These are phyloP conservation scores for Cololabis saira DNA, from an alignment of 2,113 vertebrate species.

Conservation along the genomic window DNA sequence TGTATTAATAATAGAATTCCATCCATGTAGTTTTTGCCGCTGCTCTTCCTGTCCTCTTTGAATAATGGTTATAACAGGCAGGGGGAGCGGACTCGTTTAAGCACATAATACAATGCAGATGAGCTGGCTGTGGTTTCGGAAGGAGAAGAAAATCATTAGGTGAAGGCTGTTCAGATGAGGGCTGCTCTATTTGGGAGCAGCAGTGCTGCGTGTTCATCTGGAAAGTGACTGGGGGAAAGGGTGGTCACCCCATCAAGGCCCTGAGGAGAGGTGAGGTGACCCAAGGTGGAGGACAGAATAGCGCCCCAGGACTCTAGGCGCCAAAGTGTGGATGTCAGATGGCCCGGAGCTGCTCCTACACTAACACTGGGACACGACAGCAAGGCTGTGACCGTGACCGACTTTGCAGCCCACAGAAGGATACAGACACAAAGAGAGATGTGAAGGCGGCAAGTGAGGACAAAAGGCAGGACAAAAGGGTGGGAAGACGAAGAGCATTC, in stretches of 20 bases:
- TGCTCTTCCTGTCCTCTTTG: not conserved
- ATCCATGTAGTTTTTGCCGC: no score
- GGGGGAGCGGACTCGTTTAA: slow-evolving; percentile 4
- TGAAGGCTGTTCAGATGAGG: slow-evolving; percentile 23
- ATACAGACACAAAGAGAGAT: slow-evolving; percentile 71
- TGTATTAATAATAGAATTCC: no score
- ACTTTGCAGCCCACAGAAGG: slow-evolving; percentile 75
- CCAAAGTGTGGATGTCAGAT: slow-evolving; percentile 73
- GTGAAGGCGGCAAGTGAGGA: slow-evolving; percentile 52
- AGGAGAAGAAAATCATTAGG: slow-evolving; percentile 39
- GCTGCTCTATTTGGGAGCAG: slow-evolving; percentile 48
- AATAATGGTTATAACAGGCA: not conserved
- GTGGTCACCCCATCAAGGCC: slow-evolving; percentile 65
- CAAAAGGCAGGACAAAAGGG: slow-evolving; percentile 47
- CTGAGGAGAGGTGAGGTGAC: slow-evolving; percentile 72
- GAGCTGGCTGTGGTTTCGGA: slow-evolving; percentile 20
- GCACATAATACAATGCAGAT: slow-evolving; percentile 21
- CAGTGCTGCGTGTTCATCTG: slow-evolving; percentile 52
- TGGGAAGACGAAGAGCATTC: slow-evolving; percentile 52
- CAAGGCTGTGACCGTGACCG: slow-evolving; percentile 79
- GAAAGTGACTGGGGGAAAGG: slow-evolving; percentile 35
- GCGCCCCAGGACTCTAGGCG: slow-evolving; percentile 66
- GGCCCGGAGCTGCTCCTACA: slow-evolving; percentile 54
- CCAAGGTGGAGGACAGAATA: slow-evolving; percentile 72
- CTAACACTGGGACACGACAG: slow-evolving; percentile 61